phyloP scores from a whole-genome alignment of 2,888 invertebrate genomes.

The Phlogophora meticulosa region DNA sequence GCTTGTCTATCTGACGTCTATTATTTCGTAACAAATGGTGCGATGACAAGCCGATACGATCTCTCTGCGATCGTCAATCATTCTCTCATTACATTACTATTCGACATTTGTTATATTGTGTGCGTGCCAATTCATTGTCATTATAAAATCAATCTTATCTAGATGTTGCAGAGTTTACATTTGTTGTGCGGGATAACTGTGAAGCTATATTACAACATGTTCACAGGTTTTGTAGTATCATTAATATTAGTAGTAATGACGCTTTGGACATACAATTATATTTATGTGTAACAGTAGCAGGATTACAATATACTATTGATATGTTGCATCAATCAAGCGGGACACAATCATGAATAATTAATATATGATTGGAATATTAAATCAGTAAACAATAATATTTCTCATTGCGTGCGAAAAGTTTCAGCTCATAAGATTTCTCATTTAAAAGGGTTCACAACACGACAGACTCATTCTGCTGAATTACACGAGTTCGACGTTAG shows the following conservation, averaged over 20 bases:
- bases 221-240: conserved; percentile 33
- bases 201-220: conserved; percentile 39
- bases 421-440: conserved; percentile 9
- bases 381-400: not conserved
- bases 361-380: conserved; percentile 2
- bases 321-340: conserved; percentile 29
- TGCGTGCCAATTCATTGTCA: conserved; percentile 12
- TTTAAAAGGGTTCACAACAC: conserved; percentile 25
- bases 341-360: conserved; percentile 4
- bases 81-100: conserved; percentile 29
- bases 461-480: not conserved
- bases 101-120: conserved; percentile 22
- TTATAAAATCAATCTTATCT: conserved; percentile 8
- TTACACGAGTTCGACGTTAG: conserved; percentile 6
- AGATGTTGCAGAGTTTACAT: not conserved
- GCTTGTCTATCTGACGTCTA: conserved; percentile 2
- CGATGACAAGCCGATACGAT: conserved; percentile 45
- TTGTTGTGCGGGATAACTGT: not conserved
- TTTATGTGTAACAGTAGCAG: conserved; percentile 44
- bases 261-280: conserved; percentile 43
- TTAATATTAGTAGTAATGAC: conserved; percentile 58
- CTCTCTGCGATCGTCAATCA: conserved; percentile 45
- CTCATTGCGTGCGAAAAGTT: conserved; percentile 6
- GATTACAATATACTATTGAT: conserved; percentile 9
- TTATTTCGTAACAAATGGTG: conserved; percentile 46